phyloP scores from a whole-genome alignment of 2,888 invertebrate species.

The Dione vanillae region DNA sequence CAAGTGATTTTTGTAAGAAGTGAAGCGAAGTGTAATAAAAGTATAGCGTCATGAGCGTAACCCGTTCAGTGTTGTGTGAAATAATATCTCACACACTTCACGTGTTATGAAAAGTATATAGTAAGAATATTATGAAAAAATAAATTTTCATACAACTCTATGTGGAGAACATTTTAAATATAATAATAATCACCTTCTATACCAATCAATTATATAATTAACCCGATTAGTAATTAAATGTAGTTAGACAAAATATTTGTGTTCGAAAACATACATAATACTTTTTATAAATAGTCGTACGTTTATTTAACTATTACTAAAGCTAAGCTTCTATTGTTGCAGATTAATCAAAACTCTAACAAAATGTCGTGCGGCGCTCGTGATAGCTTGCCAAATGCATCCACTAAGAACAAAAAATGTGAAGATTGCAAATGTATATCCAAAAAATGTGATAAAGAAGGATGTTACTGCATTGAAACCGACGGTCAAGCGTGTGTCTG shows the following conservation, averaged over 20 bases:
- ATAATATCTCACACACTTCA: constrained; percentile 2
- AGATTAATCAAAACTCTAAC: neutral
- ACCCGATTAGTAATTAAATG: too few species aligned
- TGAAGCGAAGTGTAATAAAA: constrained; percentile 8
- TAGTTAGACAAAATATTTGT: too few species aligned
- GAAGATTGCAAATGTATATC: neutral
- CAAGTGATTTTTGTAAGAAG: neutral
- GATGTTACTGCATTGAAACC: neutral
- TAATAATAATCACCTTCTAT: neutral
- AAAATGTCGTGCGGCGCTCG: neutral
- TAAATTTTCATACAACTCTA: neutral
- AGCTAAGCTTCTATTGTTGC: neutral
- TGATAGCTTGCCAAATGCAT: neutral
- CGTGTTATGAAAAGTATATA: neutral
- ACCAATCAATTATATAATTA: neutral
- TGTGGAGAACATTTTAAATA: neutral
- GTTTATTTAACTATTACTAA: neutral
- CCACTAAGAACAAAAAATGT: neutral
- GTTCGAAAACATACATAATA: too few species aligned
- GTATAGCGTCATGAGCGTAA: neutral
- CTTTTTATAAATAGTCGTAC: too few species aligned
- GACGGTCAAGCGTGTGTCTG: constrained; percentile 4
- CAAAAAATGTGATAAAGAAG: constrained; percentile 1
- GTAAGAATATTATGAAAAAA: too few species aligned
- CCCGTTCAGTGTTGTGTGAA: constrained; percentile 6